A percentile compares a stretch with the other conserved stretches of the same genome.
Evolutionary conservation across 1,140 invertebrate species (phyloP).

Genomic region (Geopemphigus sp.): DNA sequence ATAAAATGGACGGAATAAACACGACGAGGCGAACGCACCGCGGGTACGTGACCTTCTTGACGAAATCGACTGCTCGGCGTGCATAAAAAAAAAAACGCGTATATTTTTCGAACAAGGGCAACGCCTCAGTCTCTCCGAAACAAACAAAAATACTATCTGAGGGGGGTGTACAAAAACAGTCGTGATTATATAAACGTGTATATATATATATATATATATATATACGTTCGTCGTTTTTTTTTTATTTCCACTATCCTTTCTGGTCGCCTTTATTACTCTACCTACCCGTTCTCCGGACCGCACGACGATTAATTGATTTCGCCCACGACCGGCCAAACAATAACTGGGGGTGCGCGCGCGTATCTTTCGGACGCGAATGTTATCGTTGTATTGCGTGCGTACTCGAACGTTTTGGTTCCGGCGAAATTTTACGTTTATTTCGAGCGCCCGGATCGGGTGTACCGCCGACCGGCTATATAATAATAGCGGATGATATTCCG

Average conservation of each 20-base stretch:
- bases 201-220: neutral
- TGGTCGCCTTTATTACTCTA: neutral
- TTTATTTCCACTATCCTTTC: neutral
- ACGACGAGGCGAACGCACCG: neutral
- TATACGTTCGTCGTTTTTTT: neutral
- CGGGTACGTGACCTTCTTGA: conserved; percentile 20
- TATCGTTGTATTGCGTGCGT: neutral
- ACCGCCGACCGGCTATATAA: too few species aligned
- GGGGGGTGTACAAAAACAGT: neutral
- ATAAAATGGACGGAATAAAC: too few species aligned
- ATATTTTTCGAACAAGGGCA: neutral
- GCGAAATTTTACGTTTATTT: neutral
- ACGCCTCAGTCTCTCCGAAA: neutral
- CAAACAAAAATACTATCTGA: conserved; percentile 9
- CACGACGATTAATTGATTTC: conserved; percentile 10
- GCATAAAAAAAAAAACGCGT: too few species aligned
- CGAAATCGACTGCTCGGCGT: too few species aligned
- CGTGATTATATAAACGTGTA: neutral
- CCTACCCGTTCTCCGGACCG: too few species aligned
- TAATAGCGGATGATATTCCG: neutral
- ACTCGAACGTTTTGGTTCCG: neutral
- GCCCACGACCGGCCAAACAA: conserved; percentile 3
- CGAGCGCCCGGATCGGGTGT: too few species aligned
- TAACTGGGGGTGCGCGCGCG: neutral
- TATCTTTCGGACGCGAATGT: neutral